Evolutionary conservation across 2,888 invertebrate genomes (phyloP).

Genomic region (Gari tellinella): DNA sequence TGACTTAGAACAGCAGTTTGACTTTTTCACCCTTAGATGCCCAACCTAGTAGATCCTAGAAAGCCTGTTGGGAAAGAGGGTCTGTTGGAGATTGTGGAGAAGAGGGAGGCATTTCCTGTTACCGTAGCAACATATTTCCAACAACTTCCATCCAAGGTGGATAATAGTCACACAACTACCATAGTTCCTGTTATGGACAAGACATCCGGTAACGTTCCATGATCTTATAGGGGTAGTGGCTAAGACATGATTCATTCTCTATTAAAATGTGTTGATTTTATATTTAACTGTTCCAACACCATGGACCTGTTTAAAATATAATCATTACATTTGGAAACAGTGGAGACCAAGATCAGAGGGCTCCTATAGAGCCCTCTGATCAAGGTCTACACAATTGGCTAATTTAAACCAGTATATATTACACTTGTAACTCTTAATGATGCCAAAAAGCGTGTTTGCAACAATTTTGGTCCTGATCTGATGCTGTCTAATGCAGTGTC

Average conservation of each 20-base stretch:
- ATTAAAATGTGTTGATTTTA: too few relatives aligned
- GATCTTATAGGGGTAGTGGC: too few relatives aligned
- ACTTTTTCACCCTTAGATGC: constrained; percentile 18
- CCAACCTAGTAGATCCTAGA: constrained; percentile 15
- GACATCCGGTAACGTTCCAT: constrained; percentile 47
- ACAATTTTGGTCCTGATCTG: too few relatives aligned
- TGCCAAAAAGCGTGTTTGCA: too few relatives aligned
- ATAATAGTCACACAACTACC: constrained; percentile 29
- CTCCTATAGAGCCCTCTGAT: too few relatives aligned
- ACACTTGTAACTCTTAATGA: too few relatives aligned
- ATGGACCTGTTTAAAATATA: neutral
- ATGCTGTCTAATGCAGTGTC: too few relatives aligned
- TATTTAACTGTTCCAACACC: neutral
- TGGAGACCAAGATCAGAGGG: too few relatives aligned
- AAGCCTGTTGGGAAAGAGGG: constrained; percentile 48
- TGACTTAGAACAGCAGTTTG: too few relatives aligned
- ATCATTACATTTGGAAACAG: neutral
- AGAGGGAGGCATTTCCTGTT: constrained; percentile 13
- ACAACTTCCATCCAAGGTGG: constrained; percentile 38
- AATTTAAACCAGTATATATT: too few relatives aligned
- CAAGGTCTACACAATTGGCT: too few relatives aligned
- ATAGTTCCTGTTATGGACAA: constrained; percentile 39
- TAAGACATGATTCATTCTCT: too few relatives aligned
- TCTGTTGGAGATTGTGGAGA: constrained; percentile 15
- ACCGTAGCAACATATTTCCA: constrained; percentile 39